Evolutionary conservation across 2,113 vertebrate species (phyloP), one percentile per base, ranked within the genome.

Genomic region (Toxotes chatareus): DNA sequence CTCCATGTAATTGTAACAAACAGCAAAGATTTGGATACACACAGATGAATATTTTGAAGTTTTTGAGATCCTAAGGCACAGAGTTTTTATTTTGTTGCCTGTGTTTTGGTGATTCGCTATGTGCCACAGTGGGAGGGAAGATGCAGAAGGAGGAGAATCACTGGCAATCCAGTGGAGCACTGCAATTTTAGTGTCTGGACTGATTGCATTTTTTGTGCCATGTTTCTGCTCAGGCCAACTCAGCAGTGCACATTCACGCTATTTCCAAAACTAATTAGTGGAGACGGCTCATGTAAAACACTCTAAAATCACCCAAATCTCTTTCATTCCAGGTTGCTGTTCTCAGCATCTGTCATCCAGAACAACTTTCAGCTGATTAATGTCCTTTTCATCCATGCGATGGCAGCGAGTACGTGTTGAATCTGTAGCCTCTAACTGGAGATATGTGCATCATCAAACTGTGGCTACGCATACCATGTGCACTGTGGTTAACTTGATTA

Each of bases 151-250:
- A 51, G 38, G 38, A 32, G 34, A 31, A 49, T 61, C 71, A 38
- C 8, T 9, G 31, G 42, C 44, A 42, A 59, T 67, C 38, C 11
- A 61, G 23, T 0, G 11, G 14, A 12, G 7, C 46, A 19, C 67
- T 53, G 57, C 61, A 67, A 80, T 62, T 74, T 42, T 46, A 6
- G 7, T 49, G 34, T 77, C 64, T 62, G 42, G 56, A 79, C 12
- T 23, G 56, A 63, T 61, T 16, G 53, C 23, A 46, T 61, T 72
- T 23, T 55, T n/a, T 34, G 34, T 5, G 10, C 5, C 59, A 40
- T 16, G 23, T 27, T 27, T 21, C n/a, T 69, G 21, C 53, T 65
- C 1, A 0, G 11, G 19, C 19, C 38, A 14, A 31, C 7, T 38
- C 60, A 51, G 32, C 34, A 53, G 3, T 10, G 34, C 64, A 12